Conservation (phyloP, 1,140 invertebrate species). For the Chrysopa pallens region DNA sequence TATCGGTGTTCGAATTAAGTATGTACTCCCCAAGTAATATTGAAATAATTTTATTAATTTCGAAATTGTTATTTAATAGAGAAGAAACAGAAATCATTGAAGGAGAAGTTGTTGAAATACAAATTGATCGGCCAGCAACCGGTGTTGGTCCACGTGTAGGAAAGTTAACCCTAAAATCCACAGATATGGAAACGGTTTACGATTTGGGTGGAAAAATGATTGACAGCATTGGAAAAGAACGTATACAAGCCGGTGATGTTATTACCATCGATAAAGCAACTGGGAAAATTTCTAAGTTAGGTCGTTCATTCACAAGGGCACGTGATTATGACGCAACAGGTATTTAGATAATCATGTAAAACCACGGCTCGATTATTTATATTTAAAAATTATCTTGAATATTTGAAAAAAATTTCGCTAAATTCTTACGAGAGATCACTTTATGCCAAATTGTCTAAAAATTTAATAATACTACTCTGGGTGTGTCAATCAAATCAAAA, state of each 20-base stretch:
- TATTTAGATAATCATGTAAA: slow-evolving; percentile 4
- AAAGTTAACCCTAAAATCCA: slow-evolving; percentile 93
- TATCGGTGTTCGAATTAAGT: slow-evolving; percentile 95
- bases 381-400: too few relatives aligned
- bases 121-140: slow-evolving; percentile 85
- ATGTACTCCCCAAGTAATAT: slow-evolving; percentile 19
- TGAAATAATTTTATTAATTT: slow-evolving; percentile 6
- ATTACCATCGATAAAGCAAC: slow-evolving; percentile 97
- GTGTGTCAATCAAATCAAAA: too few relatives aligned
- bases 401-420: too few relatives aligned
- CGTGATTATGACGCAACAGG: slow-evolving; percentile 95
- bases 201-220: slow-evolving; percentile 98
- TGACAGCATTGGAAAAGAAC: slow-evolving; percentile 91
- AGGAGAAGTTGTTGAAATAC: slow-evolving; percentile 95
- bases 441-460: too few relatives aligned
- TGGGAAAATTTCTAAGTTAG: slow-evolving; percentile 85
- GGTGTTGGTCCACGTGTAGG: slow-evolving; percentile 81
- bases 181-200: slow-evolving; percentile 99
- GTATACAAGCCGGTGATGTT: slow-evolving; percentile 90
- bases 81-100: slow-evolving; percentile 98
- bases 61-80: slow-evolving; percentile 25
- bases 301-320: slow-evolving; percentile 86
- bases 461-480: too few relatives aligned
- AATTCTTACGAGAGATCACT: too few relatives aligned
- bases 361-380: too few relatives aligned